Evolutionary conservation across 2,113 vertebrate species (phyloP).

Genomic region (Acanthisitta chloris): DNA sequence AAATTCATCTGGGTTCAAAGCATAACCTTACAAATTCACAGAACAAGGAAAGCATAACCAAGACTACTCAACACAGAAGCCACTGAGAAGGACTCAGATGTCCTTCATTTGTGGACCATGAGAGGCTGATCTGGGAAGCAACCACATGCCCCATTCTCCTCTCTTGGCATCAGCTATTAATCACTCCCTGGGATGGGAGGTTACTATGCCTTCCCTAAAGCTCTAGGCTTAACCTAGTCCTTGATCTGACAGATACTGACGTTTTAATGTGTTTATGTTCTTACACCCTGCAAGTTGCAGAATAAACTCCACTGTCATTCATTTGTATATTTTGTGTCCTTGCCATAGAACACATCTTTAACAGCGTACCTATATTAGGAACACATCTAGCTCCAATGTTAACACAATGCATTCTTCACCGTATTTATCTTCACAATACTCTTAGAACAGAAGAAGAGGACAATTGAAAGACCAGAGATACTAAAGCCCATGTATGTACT

Average conservation of each 20-base stretch:
- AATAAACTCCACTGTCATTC: background rate
- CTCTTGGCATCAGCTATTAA: background rate
- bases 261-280: background rate
- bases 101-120: background rate
- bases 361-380: too few relatives aligned
- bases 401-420: background rate
- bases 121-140: background rate
- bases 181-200: background rate
- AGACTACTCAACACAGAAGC: background rate
- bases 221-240: background rate
- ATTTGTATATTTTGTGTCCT: background rate
- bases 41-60: background rate
- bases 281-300: background rate
- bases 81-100: background rate
- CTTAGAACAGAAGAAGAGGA: background rate
- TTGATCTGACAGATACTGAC: background rate
- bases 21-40: background rate
- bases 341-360: background rate
- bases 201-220: background rate
- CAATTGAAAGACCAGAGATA: background rate
- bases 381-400: background rate
- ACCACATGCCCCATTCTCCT: fast-evolving
- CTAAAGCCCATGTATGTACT: fast-evolving
- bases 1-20: background rate
- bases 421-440: background rate